phyloP scores from a whole-genome alignment of 2,888 invertebrate species.

The Cataglyphis altisquamis region DNA sequence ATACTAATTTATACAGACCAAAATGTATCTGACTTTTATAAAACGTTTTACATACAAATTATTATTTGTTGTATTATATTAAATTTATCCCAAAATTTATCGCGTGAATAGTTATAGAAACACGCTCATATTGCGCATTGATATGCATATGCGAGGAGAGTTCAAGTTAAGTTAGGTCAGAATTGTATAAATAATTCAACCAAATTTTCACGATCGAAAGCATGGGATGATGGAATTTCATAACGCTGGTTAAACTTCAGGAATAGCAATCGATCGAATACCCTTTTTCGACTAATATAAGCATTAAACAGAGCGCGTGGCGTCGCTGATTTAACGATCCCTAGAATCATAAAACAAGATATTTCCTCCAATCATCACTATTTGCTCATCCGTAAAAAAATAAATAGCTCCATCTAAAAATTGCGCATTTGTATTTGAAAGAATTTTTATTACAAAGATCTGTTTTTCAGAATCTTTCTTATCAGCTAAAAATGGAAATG shows the following conservation, averaged over 20 bases:
- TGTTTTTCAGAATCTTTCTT: not conserved
- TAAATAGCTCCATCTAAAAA: conserved; percentile 11
- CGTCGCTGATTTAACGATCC: conserved; percentile 62
- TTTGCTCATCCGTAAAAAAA: conserved; percentile 39
- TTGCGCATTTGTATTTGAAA: not conserved
- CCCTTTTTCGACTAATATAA: conserved; percentile 55
- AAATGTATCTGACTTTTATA: not conserved
- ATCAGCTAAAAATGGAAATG: not conserved
- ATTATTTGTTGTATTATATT: conserved; percentile 1
- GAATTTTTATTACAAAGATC: conserved; percentile 34
- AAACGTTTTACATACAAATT: not conserved
- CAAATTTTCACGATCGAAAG: conserved; percentile 46
- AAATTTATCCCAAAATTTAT: not conserved
- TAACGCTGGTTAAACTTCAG: conserved; percentile 42
- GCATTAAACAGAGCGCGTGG: conserved; percentile 40
- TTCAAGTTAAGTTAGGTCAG: conserved; percentile 64
- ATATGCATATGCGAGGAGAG: not conserved
- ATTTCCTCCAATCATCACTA: not conserved
- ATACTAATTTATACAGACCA: not conserved
- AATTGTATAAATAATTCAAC: conserved; percentile 63
- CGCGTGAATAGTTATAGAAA: conserved; percentile 17
- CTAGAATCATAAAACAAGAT: conserved; percentile 43
- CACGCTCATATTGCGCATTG: not conserved
- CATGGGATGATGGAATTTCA: conserved; percentile 60
- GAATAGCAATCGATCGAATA: conserved; percentile 67